Evolutionary conservation across 2,888 invertebrate species (phyloP).

Genomic region (Sarcophaga subvicina): DNA sequence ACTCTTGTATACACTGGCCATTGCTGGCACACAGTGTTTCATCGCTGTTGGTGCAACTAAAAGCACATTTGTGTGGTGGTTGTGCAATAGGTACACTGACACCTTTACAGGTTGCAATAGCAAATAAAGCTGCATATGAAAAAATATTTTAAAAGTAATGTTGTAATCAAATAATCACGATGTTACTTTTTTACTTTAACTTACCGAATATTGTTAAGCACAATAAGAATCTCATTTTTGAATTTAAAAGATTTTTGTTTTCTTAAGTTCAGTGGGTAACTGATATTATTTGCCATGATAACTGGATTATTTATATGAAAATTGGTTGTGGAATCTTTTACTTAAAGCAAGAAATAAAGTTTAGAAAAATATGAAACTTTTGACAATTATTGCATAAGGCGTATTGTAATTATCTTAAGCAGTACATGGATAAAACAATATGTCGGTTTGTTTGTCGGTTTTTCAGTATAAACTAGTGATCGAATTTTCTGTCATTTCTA

Average conservation of each 20-base stretch:
- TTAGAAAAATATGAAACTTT: background rate
- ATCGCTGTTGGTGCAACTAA: constrained; percentile 72
- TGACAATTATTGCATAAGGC: constrained; percentile 41
- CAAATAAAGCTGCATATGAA: constrained; percentile 1
- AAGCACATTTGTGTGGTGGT: constrained; percentile 73
- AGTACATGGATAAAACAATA: too few species aligned
- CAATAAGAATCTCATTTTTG: constrained; percentile 26
- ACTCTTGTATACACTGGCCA: constrained; percentile 75
- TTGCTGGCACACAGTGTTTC: constrained; percentile 74
- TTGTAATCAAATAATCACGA: background rate
- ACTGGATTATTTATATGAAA: constrained; percentile 53
- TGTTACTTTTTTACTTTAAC: background rate
- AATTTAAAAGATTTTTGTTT: background rate
- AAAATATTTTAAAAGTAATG: background rate
- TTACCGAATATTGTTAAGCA: constrained; percentile 21
- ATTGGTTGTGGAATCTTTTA: background rate
- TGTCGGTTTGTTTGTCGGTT: too few species aligned
- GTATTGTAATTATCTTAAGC: background rate
- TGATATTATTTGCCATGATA: constrained; percentile 1
- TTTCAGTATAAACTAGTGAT: too few species aligned
- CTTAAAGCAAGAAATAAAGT: background rate
- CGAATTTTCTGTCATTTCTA: too few species aligned
- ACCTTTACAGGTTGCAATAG: constrained; percentile 15
- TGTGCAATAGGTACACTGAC: constrained; percentile 8
- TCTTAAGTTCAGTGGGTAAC: constrained; percentile 6